These are phyloP conservation scores for Fulmarus glacialis DNA, from an alignment of 2,113 vertebrate species.

Conservation along the genomic window DNA sequence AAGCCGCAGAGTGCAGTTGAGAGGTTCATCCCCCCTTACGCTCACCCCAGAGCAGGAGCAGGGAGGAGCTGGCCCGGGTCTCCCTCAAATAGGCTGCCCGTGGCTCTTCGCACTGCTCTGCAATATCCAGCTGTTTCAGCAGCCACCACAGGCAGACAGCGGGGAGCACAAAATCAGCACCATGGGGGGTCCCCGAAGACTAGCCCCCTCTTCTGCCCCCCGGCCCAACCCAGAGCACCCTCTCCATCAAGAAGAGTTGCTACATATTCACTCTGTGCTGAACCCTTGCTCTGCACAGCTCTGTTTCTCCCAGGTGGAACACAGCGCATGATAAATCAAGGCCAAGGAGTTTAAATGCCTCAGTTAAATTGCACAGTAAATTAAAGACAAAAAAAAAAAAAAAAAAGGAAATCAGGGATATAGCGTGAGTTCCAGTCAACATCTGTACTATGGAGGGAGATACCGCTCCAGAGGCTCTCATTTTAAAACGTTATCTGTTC, in stretches of 20 bases:
- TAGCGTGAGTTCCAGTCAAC: neutral
- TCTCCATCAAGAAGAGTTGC: neutral
- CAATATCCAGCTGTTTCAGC: neutral
- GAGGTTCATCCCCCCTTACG: neutral
- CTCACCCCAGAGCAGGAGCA: neutral
- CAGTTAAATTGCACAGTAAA: neutral
- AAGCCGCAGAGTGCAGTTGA: rapidly evolving
- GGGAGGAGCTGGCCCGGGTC: neutral
- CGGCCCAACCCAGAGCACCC: neutral
- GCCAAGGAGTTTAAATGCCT: neutral
- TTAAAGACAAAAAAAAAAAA: neutral
- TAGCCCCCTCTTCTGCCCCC: neutral
- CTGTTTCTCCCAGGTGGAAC: neutral
- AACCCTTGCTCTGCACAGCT: neutral
- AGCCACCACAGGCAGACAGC: rapidly evolving
- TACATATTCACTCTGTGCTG: neutral
- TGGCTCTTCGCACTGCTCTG: rapidly evolving
- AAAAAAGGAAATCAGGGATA: neutral
- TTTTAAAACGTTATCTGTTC: slow-evolving; percentile 62
- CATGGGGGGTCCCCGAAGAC: rapidly evolving
- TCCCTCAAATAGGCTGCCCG: neutral
- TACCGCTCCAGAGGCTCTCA: neutral
- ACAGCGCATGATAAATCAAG: neutral
- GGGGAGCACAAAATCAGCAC: neutral
- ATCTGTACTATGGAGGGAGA: neutral